phyloP scores from a whole-genome alignment of 2,888 invertebrate genomes.

The Polydrusus tereticollis region DNA sequence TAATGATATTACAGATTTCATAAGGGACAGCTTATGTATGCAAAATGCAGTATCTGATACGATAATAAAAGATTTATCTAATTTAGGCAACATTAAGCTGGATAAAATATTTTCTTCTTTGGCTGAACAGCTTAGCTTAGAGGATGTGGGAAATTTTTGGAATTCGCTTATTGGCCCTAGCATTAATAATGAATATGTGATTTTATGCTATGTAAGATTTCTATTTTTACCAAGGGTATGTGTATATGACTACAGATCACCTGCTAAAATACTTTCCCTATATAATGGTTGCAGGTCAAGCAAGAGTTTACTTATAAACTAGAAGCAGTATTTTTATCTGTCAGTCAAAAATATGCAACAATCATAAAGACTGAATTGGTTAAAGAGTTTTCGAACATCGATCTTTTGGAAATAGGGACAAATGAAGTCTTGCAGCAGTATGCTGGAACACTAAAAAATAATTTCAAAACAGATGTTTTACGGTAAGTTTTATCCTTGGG shows the following conservation, averaged over 20 bases:
- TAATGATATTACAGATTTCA: slow-evolving; percentile 47
- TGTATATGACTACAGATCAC: not conserved
- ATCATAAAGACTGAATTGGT: slow-evolving; percentile 46
- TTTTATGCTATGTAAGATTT: slow-evolving; percentile 45
- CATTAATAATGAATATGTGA: slow-evolving; percentile 39
- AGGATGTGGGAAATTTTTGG: slow-evolving; percentile 51
- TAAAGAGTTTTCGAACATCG: slow-evolving; percentile 24
- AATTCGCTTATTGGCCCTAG: slow-evolving; percentile 34
- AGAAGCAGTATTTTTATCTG: slow-evolving; percentile 40
- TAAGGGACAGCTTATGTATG: slow-evolving; percentile 50
- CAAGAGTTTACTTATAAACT: slow-evolving; percentile 49
- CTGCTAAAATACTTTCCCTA: not conserved
- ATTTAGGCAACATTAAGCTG: slow-evolving; percentile 36
- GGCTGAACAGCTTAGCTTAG: slow-evolving; percentile 41
- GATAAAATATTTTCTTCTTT: slow-evolving; percentile 45
- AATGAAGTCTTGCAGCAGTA: slow-evolving; percentile 49
- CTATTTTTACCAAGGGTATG: slow-evolving; percentile 50
- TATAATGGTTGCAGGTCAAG: slow-evolving; percentile 45
- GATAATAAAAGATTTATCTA: slow-evolving; percentile 47
- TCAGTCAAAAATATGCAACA: slow-evolving; percentile 44
- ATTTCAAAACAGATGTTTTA: slow-evolving; percentile 50
- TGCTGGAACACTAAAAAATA: slow-evolving; percentile 34
- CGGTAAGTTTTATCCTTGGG: slow-evolving; percentile 42
- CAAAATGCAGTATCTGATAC: slow-evolving; percentile 39
- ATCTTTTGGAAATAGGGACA: slow-evolving; percentile 15